These are phyloP conservation scores for Melikaiella ostensackeni DNA, from an alignment of 2,888 invertebrate species.

Conservation along the genomic window DNA sequence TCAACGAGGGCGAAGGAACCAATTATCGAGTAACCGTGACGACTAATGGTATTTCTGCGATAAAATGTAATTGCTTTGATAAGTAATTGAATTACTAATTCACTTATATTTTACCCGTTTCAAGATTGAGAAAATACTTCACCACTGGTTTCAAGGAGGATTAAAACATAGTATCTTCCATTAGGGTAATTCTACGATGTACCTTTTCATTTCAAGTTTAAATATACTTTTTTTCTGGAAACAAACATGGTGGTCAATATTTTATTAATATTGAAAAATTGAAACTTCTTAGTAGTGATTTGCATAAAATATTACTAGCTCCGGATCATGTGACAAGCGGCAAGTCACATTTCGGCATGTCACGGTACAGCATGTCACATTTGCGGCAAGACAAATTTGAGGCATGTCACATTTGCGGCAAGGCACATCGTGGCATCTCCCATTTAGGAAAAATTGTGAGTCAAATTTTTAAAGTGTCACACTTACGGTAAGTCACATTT, in stretches of 20 bases:
- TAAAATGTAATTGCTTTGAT: conserved; percentile 16
- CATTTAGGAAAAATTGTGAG: too few relatives aligned
- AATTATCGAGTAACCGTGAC: conserved; percentile 7
- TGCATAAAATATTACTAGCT: too few relatives aligned
- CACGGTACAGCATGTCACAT: too few relatives aligned
- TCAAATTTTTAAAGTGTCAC: too few relatives aligned
- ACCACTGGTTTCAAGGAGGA: neutral
- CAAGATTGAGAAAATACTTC: neutral
- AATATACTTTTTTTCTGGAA: neutral
- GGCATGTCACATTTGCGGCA: too few relatives aligned
- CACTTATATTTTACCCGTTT: neutral
- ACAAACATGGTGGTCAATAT: neutral
- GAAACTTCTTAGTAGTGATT: neutral
- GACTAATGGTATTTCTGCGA: conserved; percentile 13
- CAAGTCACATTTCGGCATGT: too few relatives aligned
- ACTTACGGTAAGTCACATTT: too few relatives aligned
- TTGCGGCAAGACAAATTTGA: too few relatives aligned
- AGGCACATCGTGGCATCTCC: too few relatives aligned
- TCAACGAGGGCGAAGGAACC: neutral
- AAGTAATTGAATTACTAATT: conserved; percentile 19
- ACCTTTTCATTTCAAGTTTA: neutral
- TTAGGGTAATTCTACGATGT: neutral
- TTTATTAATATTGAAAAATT: neutral
- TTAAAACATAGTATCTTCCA: neutral
- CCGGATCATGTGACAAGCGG: too few relatives aligned